Base-by-base conservation (phyloP, 2,888 invertebrate species). In the Lysandra coridon region DNA sequence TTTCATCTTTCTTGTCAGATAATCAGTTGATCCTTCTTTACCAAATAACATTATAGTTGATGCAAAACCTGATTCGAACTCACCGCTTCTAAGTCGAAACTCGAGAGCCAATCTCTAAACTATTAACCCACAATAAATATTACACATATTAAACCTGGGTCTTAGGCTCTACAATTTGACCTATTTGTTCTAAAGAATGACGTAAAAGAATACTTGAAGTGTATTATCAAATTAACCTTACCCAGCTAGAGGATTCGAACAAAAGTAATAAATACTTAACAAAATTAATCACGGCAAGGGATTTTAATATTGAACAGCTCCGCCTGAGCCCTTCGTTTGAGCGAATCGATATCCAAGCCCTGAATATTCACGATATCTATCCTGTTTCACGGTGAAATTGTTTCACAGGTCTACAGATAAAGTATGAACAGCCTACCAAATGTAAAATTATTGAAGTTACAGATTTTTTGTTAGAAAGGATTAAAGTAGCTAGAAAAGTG, bases 251-350 rank as follows among this genome's bases (percentile, higher is more conserved):
- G 33, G 14, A 69, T 69, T 69, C 17, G 33, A 14, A 33, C 33
- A 14, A 69, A 69, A 69, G 33, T 69, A 33, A 37, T 37, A 69
- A 69, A 69, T 69, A 69, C 69, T 69, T 69, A 69, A 69, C 69
- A 69, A 37, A 33, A 37, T 69, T 69, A 37, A 69, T 69, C 33
- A 69, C 69, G 69, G 33, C 33, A 5, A 33, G 33, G 69, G 69
- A 30, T 69, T 69, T 69, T 33, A 69, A 69, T 69, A 69, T 69
- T 69, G 64, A 64, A 69, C 4, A 14, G 14, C 69, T 23, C 1
- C 1, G 14, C 12, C 17, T 14, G 14, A 14, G 64, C 64, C 64
- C 64, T 69, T 14, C 33, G 7, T 64, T 30, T 30, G 30, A 64
- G 12, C 3, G 12, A 64, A 69, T 37, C 69, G 69, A 69, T 37